Percentiles rank a stretch among this genome's conserved stretches.
phyloP scores from a whole-genome alignment of 2,113 vertebrate species.

The Nibea coibor region DNA sequence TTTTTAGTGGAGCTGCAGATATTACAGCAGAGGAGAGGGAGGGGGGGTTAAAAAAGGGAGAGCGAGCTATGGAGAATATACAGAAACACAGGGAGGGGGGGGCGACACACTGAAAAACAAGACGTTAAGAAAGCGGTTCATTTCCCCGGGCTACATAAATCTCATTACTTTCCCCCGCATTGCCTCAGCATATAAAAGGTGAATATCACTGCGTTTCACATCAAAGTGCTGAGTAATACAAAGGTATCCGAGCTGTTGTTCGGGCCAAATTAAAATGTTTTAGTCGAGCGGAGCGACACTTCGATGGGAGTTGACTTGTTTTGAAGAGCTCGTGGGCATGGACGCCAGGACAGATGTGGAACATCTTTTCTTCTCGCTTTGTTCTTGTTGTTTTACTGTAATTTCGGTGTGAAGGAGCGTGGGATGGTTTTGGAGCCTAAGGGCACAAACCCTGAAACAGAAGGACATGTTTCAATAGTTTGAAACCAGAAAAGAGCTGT shows the following conservation, averaged over 20 bases:
- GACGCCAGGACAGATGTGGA: background rate
- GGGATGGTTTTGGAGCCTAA: background rate
- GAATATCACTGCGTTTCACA: slow-evolving; percentile 60
- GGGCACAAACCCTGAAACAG: background rate
- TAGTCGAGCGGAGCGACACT: slow-evolving; percentile 34
- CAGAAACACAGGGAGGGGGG: background rate
- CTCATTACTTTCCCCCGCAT: slow-evolving; percentile 55
- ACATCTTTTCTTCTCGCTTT: background rate
- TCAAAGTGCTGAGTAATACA: slow-evolving; percentile 67
- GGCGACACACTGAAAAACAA: slow-evolving; percentile 34
- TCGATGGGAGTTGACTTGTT: slow-evolving; percentile 28
- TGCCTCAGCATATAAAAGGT: slow-evolving; percentile 46
- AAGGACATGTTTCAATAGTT: background rate
- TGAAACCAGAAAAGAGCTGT: background rate
- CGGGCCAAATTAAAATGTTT: slow-evolving; percentile 54
- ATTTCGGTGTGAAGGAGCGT: background rate
- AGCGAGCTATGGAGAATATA: slow-evolving; percentile 8
- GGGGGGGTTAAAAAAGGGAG: background rate
- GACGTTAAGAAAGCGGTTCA: slow-evolving; percentile 43
- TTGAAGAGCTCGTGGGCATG: slow-evolving; percentile 14
- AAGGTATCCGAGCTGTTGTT: slow-evolving; percentile 33
- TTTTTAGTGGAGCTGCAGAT: slow-evolving; percentile 23
- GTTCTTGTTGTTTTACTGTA: background rate
- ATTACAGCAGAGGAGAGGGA: background rate
- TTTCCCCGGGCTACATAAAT: slow-evolving; percentile 54